Evolutionary conservation across 2,113 vertebrate species (phyloP), one percentile per base, ranked within the genome.

Genomic region (Syngnathus floridae): DNA sequence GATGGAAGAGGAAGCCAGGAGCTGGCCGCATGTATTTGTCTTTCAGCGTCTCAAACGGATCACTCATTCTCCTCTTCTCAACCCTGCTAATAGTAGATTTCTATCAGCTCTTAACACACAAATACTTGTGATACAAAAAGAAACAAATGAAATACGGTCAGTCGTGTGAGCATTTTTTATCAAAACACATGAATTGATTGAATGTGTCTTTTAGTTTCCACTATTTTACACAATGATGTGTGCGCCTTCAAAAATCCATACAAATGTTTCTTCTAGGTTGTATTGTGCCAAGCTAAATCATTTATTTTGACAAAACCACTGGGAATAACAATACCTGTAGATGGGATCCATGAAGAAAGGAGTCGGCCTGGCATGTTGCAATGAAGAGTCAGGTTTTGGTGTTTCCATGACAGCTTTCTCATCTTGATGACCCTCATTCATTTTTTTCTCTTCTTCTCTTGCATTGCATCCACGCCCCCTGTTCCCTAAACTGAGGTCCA

Each of bases 281-380:
- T 22, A 40, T 8, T n/a, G 58, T 60, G 19, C 19, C 11, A n/a
- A 41, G 7, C 38, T 41, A n/a, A 58, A 59, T 9, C 7, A 38
- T 5, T 46, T 36, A 1, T 43, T 16, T 0, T 13, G 60, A 10
- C 4, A 41, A 40, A 51, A 65, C 63, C 71, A 85, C 84, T 78
- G 82, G 79, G 75, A 83, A 74, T 83, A 80, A 90, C 88, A 89
- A 87, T 98, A 99, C 97, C 97, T 98, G 92, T 99, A 99, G 71
- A 99, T 99, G n/a, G 97, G 97, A 84, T 99, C 97, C 97, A 99
- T 99, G 82, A 98, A 99, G 91, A 99, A 98, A 0, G 96, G 96
- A 4, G 94, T 96, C 22, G 97, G 96, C 76, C 95, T 92, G 70
- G 96, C 95, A 1, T 98, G 95, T 79, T 99, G 96, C 83, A 99